Evolutionary conservation across 2,113 vertebrate species (phyloP).

Genomic region (Brachypteracias leptosomus): DNA sequence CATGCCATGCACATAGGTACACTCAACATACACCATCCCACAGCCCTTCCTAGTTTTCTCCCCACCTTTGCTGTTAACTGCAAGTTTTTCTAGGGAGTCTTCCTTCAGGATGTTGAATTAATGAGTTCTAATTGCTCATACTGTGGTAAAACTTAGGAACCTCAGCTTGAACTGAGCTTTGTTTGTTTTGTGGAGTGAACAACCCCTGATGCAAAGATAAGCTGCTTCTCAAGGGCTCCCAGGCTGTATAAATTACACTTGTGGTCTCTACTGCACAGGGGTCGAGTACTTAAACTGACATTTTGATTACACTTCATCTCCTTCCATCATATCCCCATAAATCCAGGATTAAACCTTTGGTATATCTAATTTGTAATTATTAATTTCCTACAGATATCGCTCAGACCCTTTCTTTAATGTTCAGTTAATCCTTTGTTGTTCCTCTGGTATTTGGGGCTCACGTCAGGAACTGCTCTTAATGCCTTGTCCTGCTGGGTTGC

Average conservation of each 20-base stretch:
- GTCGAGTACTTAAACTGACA: neutral
- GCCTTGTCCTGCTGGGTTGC: neutral
- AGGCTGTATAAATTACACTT: neutral
- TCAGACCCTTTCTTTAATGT: neutral
- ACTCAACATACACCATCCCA: no score
- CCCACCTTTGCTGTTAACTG: neutral
- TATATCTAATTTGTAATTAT: slow-evolving; percentile 42
- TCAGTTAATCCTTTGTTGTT: neutral
- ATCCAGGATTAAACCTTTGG: slow-evolving; percentile 14
- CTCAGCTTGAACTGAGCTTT: neutral
- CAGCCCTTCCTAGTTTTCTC: neutral
- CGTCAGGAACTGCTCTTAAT: neutral
- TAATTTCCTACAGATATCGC: neutral
- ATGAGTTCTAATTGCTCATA: neutral
- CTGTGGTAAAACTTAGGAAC: neutral
- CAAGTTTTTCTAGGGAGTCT: neutral
- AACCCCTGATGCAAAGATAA: neutral
- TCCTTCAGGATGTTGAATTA: neutral
- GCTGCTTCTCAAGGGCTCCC: neutral
- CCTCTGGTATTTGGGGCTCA: neutral
- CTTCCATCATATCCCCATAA: neutral
- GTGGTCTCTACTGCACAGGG: neutral
- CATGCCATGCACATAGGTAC: no score
- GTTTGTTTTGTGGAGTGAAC: neutral
- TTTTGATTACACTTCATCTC: slow-evolving; percentile 15